Percentiles rank a stretch among this genome's conserved stretches.
These are phyloP conservation scores for Fulmarus glacialis DNA, from an alignment of 2,113 vertebrate species.

Conservation along the genomic window DNA sequence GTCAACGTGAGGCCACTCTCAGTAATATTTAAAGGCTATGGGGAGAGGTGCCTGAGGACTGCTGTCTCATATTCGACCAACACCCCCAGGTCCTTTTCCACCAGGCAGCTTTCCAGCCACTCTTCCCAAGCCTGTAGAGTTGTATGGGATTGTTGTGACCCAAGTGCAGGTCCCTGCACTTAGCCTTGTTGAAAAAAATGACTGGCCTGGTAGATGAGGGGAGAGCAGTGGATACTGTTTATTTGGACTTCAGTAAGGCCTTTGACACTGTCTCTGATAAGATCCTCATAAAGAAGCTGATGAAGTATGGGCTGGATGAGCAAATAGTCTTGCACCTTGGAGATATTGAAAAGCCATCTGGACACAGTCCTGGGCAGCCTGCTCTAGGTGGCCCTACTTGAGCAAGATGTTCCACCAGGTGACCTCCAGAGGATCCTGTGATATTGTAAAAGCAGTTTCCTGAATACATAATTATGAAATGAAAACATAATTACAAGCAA, in stretches of 20 bases:
- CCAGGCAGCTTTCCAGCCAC: neutral
- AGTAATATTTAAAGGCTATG: neutral
- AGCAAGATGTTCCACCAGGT: neutral
- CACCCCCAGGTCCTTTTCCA: neutral
- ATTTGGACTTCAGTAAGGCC: neutral
- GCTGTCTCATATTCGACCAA: neutral
- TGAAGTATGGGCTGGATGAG: neutral
- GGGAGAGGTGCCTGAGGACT: neutral
- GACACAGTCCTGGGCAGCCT: neutral
- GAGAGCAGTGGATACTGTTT: neutral
- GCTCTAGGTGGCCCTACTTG: neutral
- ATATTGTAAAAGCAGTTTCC: neutral
- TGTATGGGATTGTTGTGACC: neutral
- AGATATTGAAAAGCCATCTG: neutral
- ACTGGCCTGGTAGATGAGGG: neutral
- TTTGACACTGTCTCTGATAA: neutral
- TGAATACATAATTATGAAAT: neutral
- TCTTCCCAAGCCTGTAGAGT: neutral
- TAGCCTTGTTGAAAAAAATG: neutral
- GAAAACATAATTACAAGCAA: neutral
- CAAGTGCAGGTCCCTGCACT: neutral
- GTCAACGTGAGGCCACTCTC: neutral
- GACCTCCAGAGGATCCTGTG: neutral
- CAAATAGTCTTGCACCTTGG: neutral
- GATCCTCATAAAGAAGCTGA: neutral